Conservation (phyloP, 2,888 invertebrate species). For the Ochropleura leucogaster region DNA sequence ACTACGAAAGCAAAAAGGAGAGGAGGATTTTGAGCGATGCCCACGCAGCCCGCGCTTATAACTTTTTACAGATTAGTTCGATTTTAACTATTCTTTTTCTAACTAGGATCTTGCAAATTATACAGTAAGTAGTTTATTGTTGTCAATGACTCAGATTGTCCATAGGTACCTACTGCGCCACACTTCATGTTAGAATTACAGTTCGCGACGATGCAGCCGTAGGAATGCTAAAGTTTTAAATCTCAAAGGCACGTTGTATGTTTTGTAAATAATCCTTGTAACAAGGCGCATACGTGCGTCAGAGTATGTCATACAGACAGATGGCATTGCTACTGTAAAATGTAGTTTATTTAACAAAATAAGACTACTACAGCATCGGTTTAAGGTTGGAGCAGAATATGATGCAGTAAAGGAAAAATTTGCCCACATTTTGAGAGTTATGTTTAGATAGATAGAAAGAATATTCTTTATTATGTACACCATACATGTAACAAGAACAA, state of each 20-base stretch:
- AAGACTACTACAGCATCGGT: too few relatives aligned
- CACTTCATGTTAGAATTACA: background rate
- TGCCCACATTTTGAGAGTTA: too few relatives aligned
- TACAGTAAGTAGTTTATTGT: background rate
- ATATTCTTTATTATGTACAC: too few relatives aligned
- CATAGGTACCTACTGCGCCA: background rate
- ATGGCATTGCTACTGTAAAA: slow-evolving; percentile 3
- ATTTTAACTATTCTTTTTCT: background rate
- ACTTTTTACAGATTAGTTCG: background rate
- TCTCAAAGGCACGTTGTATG: slow-evolving; percentile 22
- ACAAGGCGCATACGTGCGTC: slow-evolving; percentile 17
- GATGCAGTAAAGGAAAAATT: too few relatives aligned
- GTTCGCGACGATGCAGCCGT: slow-evolving; percentile 14
- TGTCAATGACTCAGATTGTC: background rate
- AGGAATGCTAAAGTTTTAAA: slow-evolving; percentile 30
- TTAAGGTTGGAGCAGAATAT: too few relatives aligned
- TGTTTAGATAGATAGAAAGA: too few relatives aligned
- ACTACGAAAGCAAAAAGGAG: too few relatives aligned
- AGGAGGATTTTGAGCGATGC: too few relatives aligned
- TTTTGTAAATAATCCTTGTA: slow-evolving; percentile 22
- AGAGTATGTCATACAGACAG: slow-evolving; percentile 25
- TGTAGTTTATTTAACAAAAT: background rate
- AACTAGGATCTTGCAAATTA: background rate
- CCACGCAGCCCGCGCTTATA: background rate
- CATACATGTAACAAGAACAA: too few relatives aligned